Percentiles rank a stretch among this genome's conserved stretches.
Evolutionary conservation across 2,888 invertebrate species (phyloP).

Genomic region (Lacanobia wlatinum): DNA sequence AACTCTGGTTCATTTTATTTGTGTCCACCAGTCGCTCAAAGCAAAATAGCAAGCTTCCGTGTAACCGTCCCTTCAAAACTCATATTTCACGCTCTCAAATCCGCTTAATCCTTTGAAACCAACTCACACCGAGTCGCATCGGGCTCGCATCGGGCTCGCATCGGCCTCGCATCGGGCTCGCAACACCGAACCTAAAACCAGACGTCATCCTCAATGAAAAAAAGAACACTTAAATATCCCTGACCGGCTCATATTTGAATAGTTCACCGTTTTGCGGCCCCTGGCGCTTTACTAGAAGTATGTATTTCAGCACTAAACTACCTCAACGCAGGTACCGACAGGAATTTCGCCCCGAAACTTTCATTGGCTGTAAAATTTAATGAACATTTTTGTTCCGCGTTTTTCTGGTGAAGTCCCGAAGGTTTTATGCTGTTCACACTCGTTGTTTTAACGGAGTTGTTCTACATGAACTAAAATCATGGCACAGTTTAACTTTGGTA

Average conservation of each 20-base stretch:
- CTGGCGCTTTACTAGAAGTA: conserved; percentile 76
- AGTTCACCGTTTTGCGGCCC: conserved; percentile 73
- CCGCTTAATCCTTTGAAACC: not conserved
- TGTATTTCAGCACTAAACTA: conserved; percentile 76
- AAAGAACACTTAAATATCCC: conserved; percentile 74
- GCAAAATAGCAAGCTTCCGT: no score
- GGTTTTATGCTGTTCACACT: conserved; percentile 38
- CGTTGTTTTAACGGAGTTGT: conserved; percentile 8
- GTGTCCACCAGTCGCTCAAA: no score
- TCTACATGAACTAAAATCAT: not conserved
- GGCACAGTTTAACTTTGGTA: not conserved
- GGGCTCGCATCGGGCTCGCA: conserved; percentile 40
- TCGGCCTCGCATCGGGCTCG: conserved; percentile 46
- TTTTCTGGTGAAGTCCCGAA: conserved; percentile 30
- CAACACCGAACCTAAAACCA: conserved; percentile 42
- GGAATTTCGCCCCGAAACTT: conserved; percentile 72
- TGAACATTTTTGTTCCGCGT: conserved; percentile 68
- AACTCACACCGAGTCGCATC: conserved; percentile 17
- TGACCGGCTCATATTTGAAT: conserved; percentile 76
- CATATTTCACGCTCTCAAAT: not conserved
- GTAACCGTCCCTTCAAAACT: not conserved
- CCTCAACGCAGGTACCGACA: conserved; percentile 49
- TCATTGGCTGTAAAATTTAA: conserved; percentile 73
- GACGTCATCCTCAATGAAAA: conserved; percentile 71
- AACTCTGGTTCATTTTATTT: no score